Evolutionary conservation across 2,113 vertebrate species (phyloP), one percentile per base, ranked within the genome.

Genomic region (Nyctibius bracteatus): DNA sequence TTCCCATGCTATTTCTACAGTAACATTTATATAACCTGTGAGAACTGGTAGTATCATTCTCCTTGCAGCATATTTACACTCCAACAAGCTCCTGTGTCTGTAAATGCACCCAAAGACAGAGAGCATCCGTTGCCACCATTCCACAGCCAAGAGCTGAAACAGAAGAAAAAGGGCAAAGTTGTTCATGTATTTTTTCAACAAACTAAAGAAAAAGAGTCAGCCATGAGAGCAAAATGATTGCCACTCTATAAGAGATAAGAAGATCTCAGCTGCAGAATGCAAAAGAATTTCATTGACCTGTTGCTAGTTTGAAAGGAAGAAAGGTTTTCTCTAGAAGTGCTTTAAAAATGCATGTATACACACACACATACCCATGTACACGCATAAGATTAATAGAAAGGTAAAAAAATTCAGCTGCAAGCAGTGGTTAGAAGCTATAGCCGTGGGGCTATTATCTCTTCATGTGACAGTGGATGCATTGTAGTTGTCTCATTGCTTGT

Each of bases 281-380:
- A 85, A 75, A 94, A 95, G 19, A 59, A 68, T 81, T 86, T 95
- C 66, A 92, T 83, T 94, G 85, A 87, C 82, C 54, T 70, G 47
- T 41, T 84, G 66, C 37, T 86, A 51, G 82, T 84, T 67, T 73
- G 75, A 63, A 92, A 81, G 89, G 79, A 84, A 57, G 81, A 85
- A 88, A 91, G 46, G 11, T 4, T 92, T 81, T 81, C 43, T 52
- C 41, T n/a, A 44, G 52, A 86, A 81, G 18, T 33, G 39, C 46
- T 83, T 88, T 59, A 62, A 77, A 91, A 89, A 77, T 20, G 61
- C 18, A 24, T 15, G 52, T 31, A 43, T 8, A 33, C 7, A 37
- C 39, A 39, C 44, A 51, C 19, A n/a, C 1, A 47, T 28, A 35
- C 22, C 55, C 1, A 2, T 31, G 57, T 47, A 43, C 20, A 24